Evolutionary conservation across 2,888 invertebrate species (phyloP).

Genomic region (Notodonta dromedarius): DNA sequence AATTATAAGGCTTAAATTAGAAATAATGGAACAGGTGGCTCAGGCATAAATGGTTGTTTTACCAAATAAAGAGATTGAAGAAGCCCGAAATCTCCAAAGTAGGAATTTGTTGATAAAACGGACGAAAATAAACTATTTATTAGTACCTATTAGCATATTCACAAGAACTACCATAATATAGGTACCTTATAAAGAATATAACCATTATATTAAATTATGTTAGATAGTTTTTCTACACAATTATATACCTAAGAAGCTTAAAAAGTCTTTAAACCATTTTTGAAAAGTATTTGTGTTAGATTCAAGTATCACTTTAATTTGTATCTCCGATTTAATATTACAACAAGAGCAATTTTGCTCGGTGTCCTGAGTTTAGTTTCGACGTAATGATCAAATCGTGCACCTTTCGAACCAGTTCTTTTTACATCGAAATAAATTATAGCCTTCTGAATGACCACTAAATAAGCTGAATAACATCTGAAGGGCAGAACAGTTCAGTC

Average conservation of each 20-base stretch:
- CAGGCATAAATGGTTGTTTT: background rate
- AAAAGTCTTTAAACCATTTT: too few relatives aligned
- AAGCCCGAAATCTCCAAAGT: background rate
- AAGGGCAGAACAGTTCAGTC: constrained; percentile 7
- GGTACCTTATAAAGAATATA: too few relatives aligned
- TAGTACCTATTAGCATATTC: too few relatives aligned
- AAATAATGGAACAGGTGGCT: background rate
- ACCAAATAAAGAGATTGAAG: background rate
- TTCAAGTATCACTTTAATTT: too few relatives aligned
- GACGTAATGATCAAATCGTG: background rate
- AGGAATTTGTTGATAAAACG: too few relatives aligned
- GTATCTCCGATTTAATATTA: background rate
- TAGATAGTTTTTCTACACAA: too few relatives aligned
- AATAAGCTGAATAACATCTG: background rate
- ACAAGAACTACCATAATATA: too few relatives aligned
- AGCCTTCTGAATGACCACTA: constrained; percentile 7
- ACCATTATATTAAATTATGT: too few relatives aligned
- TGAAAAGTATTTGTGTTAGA: too few relatives aligned
- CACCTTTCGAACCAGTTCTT: constrained; percentile 5
- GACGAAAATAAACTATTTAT: too few relatives aligned
- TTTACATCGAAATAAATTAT: constrained; percentile 3
- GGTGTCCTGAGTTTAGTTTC: background rate
- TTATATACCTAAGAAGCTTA: too few relatives aligned
- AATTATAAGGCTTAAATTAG: background rate
- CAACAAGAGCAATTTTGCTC: background rate